phyloP scores from a whole-genome alignment of 1,140 invertebrate species.

The Drosophila subobscura region DNA sequence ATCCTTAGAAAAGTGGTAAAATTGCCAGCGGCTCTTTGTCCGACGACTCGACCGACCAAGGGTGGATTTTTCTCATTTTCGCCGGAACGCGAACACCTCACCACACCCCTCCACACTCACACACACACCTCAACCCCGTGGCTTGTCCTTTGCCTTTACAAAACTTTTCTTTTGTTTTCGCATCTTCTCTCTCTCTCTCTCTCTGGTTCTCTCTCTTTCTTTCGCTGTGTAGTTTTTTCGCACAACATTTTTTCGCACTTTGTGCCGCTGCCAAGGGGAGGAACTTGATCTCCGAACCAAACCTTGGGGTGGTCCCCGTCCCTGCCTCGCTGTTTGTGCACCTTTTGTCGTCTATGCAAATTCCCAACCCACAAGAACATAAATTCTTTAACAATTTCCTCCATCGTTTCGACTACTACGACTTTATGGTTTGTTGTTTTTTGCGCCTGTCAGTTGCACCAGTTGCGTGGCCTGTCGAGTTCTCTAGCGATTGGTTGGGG shows the following conservation, averaged over 20 bases:
- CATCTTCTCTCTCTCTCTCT: conserved; percentile 31
- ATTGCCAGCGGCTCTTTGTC: conserved; percentile 58
- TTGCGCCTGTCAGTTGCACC: conserved; percentile 8
- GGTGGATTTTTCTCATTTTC: conserved; percentile 59
- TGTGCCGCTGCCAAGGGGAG: conserved; percentile 15
- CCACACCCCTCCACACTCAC: conserved; percentile 8
- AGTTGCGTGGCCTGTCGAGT: conserved; percentile 29
- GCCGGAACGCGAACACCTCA: conserved; percentile 31
- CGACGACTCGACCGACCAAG: conserved; percentile 37
- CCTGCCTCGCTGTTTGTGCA: too few species aligned
- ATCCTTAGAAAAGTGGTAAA: conserved; percentile 81
- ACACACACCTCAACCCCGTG: conserved; percentile 6
- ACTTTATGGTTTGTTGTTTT: conserved; percentile 1
- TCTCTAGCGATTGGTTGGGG: too few species aligned
- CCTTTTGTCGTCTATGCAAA: conserved; percentile 2
- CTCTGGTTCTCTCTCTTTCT: conserved; percentile 12
- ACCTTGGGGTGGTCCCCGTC: too few species aligned
- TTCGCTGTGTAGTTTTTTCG: conserved; percentile 42
- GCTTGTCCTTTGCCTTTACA: conserved; percentile 30
- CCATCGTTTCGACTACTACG: conserved; percentile 20
- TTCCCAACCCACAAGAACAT: conserved; percentile 20
- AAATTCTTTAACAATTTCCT: conserved; percentile 48
- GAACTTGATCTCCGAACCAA: conserved; percentile 28
- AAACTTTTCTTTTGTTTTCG: conserved; percentile 63
- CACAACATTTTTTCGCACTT: conserved; percentile 47